Conservation (phyloP, 1,140 invertebrate genomes). For the Chlorops oryzae region DNA sequence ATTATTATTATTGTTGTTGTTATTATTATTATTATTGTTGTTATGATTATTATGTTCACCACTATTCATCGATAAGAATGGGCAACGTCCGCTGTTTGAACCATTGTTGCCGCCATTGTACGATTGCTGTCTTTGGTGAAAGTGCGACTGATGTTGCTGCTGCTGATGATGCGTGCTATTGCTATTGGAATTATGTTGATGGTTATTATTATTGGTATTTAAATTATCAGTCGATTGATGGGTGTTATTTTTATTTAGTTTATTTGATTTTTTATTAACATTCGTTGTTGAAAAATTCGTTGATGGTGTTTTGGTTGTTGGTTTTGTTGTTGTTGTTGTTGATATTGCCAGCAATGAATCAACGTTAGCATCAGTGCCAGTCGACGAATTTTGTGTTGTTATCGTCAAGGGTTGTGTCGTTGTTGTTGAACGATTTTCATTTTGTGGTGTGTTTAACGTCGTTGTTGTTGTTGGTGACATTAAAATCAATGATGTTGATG, state of each 20-base stretch:
- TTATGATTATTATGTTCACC: slow-evolving; percentile 1
- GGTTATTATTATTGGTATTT: not conserved
- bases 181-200: slow-evolving; percentile 2
- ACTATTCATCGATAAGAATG: slow-evolving; percentile 15
- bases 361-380: not conserved
- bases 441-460: not conserved
- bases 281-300: not conserved
- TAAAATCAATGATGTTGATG: not conserved
- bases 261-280: not conserved
- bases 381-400: too few species aligned
- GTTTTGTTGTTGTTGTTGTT: slow-evolving; percentile 1
- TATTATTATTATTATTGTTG: slow-evolving; percentile 19
- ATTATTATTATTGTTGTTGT: slow-evolving; percentile 18
- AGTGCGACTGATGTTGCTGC: slow-evolving; percentile 21
- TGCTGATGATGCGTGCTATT: slow-evolving; percentile 10
- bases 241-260: not conserved
- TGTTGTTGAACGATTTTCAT: not conserved
- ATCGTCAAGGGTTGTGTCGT: not conserved
- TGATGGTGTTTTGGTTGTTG: slow-evolving; percentile 3
- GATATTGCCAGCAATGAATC: not conserved
- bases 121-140: slow-evolving; percentile 5
- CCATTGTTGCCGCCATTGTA: slow-evolving; percentile 3
- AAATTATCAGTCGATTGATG: not conserved
- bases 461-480: slow-evolving; percentile 1
- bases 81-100: too few species aligned